Evolutionary conservation across 2,797 vertebrate genomes (phyloP), one percentile per base, ranked within the genome.

Genomic region (Rhinophrynus dorsalis): DNA sequence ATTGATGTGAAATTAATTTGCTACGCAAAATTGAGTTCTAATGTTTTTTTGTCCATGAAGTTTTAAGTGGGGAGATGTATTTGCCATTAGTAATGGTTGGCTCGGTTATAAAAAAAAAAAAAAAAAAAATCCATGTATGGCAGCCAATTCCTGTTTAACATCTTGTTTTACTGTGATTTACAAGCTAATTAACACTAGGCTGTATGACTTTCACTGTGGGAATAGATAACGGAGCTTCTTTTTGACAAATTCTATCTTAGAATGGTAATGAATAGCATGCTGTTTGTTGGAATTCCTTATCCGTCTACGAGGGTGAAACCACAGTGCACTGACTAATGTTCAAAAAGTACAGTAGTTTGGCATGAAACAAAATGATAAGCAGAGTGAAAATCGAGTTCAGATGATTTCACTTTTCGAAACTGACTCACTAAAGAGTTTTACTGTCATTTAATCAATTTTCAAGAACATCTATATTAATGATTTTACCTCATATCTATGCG

Each of bases 401-500:
- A 87, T 91, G 88, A 91, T 86, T 87, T 92, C 90, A 92, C 84
- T 83, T 78, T 78, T 81, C 81, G 86, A 80, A 82, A 86, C 88
- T 88, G 85, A 84, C 79, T 88, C 80, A 87, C 84, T 84, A 85
- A 86, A 85, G 83, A 84, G 82, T 85, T 82, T 79, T 78, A 85
- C 84, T 83, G 84, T 87, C 84, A 84, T 88, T 89, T 88, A 89
- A 89, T 91, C 86, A 59, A 24, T 88, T 88, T 83, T 80, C 80
- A 84, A 89, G 81, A 37, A 59, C 89, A 84, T 87, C 79, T 87
- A 83, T 88, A 86, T 86, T 87, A 90, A 91, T 85, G 86, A 84
- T 89, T 85, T 89, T 89, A 89, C 90, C 89, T 89, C 88, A 90
- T 88, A 88, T 84, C 83, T 87, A 83, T 88, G 88, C 85, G 89